Percentiles rank a stretch among this genome's conserved stretches.
phyloP scores from a whole-genome alignment of 1,140 invertebrate genomes.

The Adelges cooleyi region DNA sequence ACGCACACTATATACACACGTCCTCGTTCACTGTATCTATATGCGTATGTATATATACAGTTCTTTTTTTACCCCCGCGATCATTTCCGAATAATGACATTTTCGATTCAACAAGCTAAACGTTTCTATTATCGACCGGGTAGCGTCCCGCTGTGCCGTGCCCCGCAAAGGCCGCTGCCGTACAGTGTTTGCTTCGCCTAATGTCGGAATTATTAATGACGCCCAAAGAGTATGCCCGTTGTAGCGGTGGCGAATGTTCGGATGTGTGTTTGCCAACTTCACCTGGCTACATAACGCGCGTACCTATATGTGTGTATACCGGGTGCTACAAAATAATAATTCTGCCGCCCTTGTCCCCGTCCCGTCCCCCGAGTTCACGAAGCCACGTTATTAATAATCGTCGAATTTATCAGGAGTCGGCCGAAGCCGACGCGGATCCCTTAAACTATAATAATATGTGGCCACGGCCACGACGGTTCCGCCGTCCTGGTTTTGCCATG shows the following conservation, averaged over 20 bases:
- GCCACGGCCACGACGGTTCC: neutral
- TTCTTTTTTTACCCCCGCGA: too few relatives aligned
- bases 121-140: conserved; percentile 27
- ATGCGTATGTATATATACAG: too few relatives aligned
- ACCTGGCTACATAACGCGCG: neutral
- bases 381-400: conserved; percentile 27
- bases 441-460: neutral
- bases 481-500: neutral
- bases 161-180: neutral
- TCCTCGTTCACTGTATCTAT: too few relatives aligned
- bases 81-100: conserved; percentile 25
- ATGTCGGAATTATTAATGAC: conserved; percentile 29
- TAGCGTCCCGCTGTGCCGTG: conserved; percentile 7
- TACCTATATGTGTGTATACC: neutral
- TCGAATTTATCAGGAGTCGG: neutral
- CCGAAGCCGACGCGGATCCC: neutral
- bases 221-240: neutral
- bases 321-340: conserved; percentile 16
- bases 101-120: conserved; percentile 29
- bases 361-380: neutral
- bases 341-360: neutral
- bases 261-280: conserved; percentile 13
- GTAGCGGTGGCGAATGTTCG: neutral
- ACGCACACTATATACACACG: neutral
- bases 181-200: conserved; percentile 18